phyloP scores from a whole-genome alignment of 1,140 invertebrate genomes.

The Cotesia chilonis region DNA sequence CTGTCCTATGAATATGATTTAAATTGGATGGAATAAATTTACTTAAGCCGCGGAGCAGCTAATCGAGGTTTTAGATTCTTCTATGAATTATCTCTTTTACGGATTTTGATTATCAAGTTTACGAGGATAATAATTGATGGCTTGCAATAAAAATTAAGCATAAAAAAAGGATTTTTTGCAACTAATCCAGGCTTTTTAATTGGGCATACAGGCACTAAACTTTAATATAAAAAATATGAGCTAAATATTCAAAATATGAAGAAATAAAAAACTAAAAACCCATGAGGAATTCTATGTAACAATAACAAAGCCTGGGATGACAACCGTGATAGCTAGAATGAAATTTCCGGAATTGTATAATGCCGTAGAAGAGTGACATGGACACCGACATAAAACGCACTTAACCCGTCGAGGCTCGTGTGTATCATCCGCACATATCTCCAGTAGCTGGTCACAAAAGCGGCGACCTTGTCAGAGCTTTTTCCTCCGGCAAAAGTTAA shows the following conservation, averaged over 20 bases:
- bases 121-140: too few species aligned
- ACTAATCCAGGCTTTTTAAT: too few species aligned
- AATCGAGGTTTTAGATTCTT: neutral
- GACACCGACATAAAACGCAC: too few species aligned
- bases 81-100: neutral
- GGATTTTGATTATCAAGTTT: too few species aligned
- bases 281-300: too few species aligned
- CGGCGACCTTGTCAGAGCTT: constrained; percentile 41
- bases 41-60: neutral
- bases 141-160: too few species aligned
- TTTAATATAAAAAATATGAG: too few species aligned
- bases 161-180: too few species aligned
- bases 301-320: neutral
- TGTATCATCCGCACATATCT: neutral
- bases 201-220: too few species aligned
- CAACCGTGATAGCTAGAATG: neutral
- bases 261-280: too few species aligned
- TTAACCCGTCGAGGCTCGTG: neutral
- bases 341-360: constrained; percentile 29
- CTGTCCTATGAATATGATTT: neutral
- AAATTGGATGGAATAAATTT: constrained; percentile 3
- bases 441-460: neutral
- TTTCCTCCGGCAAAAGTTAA: constrained; percentile 57
- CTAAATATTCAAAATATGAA: too few species aligned
- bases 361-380: constrained; percentile 8